phyloP scores from a whole-genome alignment of 1,140 invertebrate species.

The Trichonephila inaurata region DNA sequence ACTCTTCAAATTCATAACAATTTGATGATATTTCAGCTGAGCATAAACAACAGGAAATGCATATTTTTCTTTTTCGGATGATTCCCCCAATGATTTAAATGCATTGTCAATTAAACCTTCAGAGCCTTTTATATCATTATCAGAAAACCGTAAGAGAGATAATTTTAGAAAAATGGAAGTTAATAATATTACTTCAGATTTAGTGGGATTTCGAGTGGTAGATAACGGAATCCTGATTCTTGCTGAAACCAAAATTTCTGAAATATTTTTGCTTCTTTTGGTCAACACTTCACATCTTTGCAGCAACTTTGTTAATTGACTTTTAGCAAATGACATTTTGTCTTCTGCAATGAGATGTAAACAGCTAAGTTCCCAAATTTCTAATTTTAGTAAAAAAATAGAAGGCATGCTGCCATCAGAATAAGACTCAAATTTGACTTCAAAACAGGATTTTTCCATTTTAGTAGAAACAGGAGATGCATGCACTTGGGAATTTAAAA shows the following conservation, averaged over 20 bases:
- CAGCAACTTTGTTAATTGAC: constrained; percentile 14
- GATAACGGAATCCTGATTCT: neutral
- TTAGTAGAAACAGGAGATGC: constrained; percentile 48
- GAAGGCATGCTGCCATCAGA: neutral
- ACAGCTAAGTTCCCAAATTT: constrained; percentile 36
- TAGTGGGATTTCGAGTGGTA: neutral
- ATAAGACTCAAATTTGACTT: constrained; percentile 15
- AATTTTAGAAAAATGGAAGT: neutral
- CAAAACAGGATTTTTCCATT: constrained; percentile 38
- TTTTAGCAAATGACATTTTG: constrained; percentile 16
- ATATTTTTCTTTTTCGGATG: constrained; percentile 8
- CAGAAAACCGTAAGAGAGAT: constrained; percentile 21
- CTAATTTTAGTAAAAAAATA: constrained; percentile 14
- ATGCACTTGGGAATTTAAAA: constrained; percentile 24
- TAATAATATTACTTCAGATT: constrained; percentile 38
- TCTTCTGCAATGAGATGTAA: constrained; percentile 3
- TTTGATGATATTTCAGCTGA: constrained; percentile 45
- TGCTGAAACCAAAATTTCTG: neutral
- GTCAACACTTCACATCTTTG: constrained; percentile 31
- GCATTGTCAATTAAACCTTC: neutral
- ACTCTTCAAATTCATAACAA: constrained; percentile 13
- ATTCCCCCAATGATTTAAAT: neutral
- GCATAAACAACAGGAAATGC: constrained; percentile 36
- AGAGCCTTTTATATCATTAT: neutral
- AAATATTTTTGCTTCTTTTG: neutral